Percentiles rank a stretch among this genome's conserved stretches.
phyloP scores from a whole-genome alignment of 2,113 vertebrate species.

The Serinus canaria region DNA sequence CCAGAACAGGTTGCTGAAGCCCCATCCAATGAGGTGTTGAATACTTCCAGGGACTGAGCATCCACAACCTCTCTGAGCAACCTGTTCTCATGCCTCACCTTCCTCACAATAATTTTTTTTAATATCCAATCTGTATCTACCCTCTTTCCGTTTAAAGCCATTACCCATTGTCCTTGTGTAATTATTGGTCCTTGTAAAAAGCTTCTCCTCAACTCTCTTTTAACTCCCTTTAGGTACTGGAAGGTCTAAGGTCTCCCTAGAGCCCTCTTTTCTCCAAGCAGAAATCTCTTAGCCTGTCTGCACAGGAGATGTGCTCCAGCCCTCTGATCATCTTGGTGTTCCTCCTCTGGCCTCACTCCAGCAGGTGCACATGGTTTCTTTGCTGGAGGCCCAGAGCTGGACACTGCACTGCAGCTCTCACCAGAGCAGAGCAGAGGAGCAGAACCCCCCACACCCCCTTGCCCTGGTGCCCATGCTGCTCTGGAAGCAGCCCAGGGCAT shows the following conservation, averaged over 20 bases:
- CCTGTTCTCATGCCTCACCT: background rate
- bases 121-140: background rate
- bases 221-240: background rate
- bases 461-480: fast-evolving
- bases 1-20: background rate
- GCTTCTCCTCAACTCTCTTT: background rate
- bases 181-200: background rate
- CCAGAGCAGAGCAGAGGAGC: background rate
- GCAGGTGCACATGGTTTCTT: background rate
- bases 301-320: fast-evolving
- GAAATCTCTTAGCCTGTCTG: background rate
- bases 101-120: background rate
- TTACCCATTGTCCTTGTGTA: background rate
- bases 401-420: background rate
- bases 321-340: background rate
- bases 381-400: background rate
- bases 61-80: background rate
- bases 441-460: background rate
- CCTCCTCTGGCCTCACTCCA: background rate
- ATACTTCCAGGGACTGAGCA: background rate
- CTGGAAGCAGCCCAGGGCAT: background rate
- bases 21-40: background rate
- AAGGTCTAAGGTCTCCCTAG: background rate
- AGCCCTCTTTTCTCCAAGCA: background rate
- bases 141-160: background rate